Base-by-base conservation (phyloP, 2,888 invertebrate genomes). In the Cristatella mucedo region DNA sequence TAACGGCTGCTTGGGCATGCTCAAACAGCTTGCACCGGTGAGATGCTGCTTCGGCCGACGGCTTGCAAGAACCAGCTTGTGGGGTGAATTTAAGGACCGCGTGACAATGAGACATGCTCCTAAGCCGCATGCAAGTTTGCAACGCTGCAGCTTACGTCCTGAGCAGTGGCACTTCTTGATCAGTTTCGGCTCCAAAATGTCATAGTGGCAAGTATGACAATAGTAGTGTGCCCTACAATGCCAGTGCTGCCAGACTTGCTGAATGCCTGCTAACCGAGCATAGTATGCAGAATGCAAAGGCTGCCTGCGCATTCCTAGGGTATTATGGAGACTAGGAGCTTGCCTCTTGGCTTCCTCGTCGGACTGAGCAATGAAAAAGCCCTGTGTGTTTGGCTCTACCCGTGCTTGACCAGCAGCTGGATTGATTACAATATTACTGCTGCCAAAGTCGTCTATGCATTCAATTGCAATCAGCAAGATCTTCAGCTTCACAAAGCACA, bases 161-260 rank as follows among this genome's bases (percentile, higher is more conserved):
- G 22, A 91, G 76, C 93, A 95, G 75, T 91, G 91, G 80, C 93
- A 93, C 70, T 93, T 93, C 75, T 91, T 91, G 70, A 93, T 93
- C 52, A 89, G 74, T 40, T 89, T 87, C 70, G 89, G 89, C 68
- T 95, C 91, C 69, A 83, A 84, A 68, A 91, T 85, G 65, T 91
- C 87, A 57, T 91, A 91, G 69, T 93, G 93, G 66, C 93, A 93
- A 52, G 87, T 86, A 70, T 89, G 89, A 73, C 93, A 93, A 73
- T 89, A 93, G 72, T 81, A 91, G 83, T 89, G 89, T 51, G 91
- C 93, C 68, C 93, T 91, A 38, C 18, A 24, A 72, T 7, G 7
- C 7, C n/a, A n/a, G n/a, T n/a, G n/a, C n/a, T n/a, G n/a, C n/a
- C n/a, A n/a, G n/a, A n/a, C n/a, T n/a, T n/a, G n/a, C n/a, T n/a